A percentile compares a stretch with the other conserved stretches of the same genome.
These are phyloP conservation scores for Drosophila melanosoma DNA, from an alignment of 2,888 invertebrate genomes.

Conservation along the genomic window DNA sequence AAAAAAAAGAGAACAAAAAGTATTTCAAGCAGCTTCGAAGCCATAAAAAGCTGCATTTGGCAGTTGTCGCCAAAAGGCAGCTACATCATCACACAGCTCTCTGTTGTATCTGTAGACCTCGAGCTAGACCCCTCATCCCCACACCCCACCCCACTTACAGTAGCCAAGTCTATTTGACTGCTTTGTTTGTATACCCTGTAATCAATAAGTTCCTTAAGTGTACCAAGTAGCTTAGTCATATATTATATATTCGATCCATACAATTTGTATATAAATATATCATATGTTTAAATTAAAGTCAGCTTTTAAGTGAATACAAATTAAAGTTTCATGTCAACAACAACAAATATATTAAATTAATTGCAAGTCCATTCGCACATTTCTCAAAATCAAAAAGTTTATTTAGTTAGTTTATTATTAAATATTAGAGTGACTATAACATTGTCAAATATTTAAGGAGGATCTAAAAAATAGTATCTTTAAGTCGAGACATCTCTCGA, in stretches of 20 bases:
- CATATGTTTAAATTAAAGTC: too few relatives aligned
- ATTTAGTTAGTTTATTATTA: neutral
- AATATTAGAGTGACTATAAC: neutral
- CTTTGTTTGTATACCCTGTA: slow-evolving; percentile 1
- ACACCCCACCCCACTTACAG: neutral
- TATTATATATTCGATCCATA: too few relatives aligned
- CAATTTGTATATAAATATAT: too few relatives aligned
- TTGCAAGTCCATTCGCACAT: neutral
- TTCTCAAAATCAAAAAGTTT: neutral
- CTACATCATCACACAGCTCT: slow-evolving; percentile 54
- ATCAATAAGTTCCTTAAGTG: neutral
- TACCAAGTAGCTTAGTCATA: neutral
- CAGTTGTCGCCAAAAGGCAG: slow-evolving; percentile 72
- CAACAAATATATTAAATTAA: neutral
- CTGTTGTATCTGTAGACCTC: slow-evolving; percentile 33
- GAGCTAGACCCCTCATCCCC: slow-evolving; percentile 6
- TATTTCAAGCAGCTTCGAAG: slow-evolving; percentile 76
- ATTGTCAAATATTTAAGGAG: too few relatives aligned
- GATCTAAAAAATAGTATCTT: slow-evolving; percentile 1
- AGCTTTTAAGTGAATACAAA: too few relatives aligned
- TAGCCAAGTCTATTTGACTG: slow-evolving; percentile 17
- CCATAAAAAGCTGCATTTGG: slow-evolving; percentile 80
- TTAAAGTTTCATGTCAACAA: too few relatives aligned
- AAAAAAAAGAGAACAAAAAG: slow-evolving; percentile 54
- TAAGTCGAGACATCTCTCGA: neutral